Percentiles rank a stretch among this genome's conserved stretches.
Evolutionary conservation across 2,888 invertebrate species (phyloP).

Genomic region (Cataglyphis livida): DNA sequence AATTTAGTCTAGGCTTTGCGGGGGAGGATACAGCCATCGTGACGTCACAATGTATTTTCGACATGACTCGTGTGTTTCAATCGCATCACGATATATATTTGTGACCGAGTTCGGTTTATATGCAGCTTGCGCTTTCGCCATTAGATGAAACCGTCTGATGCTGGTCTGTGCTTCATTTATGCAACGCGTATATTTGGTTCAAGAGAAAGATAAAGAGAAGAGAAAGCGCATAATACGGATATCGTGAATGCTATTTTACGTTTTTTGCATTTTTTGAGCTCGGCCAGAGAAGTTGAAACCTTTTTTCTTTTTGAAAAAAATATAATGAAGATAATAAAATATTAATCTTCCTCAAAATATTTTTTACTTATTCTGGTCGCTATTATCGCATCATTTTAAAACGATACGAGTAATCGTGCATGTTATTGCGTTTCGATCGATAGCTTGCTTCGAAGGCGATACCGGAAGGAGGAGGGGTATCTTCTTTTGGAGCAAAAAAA

Average conservation of each 20-base stretch:
- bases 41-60: slow-evolving; percentile 37
- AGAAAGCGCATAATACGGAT: not conserved
- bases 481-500: slow-evolving; percentile 29
- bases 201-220: not conserved
- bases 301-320: not conserved
- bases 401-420: slow-evolving; percentile 4
- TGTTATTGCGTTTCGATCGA: slow-evolving; percentile 48
- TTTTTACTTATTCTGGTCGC: slow-evolving; percentile 14
- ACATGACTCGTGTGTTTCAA: not conserved
- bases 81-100: slow-evolving; percentile 46
- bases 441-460: slow-evolving; percentile 6
- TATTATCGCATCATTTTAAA: slow-evolving; percentile 25
- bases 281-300: not conserved
- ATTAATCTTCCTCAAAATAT: slow-evolving; percentile 28
- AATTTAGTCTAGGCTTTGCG: slow-evolving; percentile 17
- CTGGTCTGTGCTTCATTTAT: slow-evolving; percentile 13
- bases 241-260: not conserved
- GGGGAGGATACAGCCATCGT: not conserved
- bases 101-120: slow-evolving; percentile 20
- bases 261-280: not conserved
- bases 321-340: not conserved
- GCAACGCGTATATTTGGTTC: slow-evolving; percentile 11
- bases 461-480: slow-evolving; percentile 1
- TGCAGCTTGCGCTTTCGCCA: slow-evolving; percentile 36
- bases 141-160: slow-evolving; percentile 40